These are phyloP conservation scores for Lacerta agilis DNA, from an alignment of 2,797 vertebrate genomes.

Conservation along the genomic window DNA sequence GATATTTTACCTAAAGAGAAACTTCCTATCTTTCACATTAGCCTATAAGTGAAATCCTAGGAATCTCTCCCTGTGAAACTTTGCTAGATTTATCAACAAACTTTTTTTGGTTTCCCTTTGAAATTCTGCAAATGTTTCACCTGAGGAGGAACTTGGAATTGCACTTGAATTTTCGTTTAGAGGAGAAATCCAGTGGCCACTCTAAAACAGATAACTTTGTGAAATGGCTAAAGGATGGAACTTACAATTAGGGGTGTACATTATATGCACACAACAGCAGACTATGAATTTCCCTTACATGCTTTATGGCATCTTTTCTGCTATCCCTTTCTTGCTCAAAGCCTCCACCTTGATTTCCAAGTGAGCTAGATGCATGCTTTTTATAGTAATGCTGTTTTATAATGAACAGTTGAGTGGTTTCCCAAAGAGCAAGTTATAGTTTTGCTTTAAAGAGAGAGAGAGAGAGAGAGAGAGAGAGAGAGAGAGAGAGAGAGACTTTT, in stretches of 20 bases:
- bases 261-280: neutral
- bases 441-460: neutral
- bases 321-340: neutral
- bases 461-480: neutral
- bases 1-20: neutral
- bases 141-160: neutral
- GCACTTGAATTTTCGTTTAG: neutral
- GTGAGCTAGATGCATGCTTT: neutral
- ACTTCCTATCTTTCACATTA: neutral
- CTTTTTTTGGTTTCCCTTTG: too few relatives aligned
- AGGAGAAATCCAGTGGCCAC: neutral
- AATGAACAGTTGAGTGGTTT: neutral
- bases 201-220: neutral
- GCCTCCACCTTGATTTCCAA: conserved; percentile 11
- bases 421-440: neutral
- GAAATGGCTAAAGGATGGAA: too few relatives aligned
- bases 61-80: neutral
- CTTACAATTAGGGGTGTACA: too few relatives aligned
- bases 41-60: neutral
- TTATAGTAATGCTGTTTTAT: conserved; percentile 11
- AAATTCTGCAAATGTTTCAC: neutral
- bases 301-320: neutral
- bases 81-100: neutral
- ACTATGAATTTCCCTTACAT: neutral
- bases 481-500: neutral